Evolutionary conservation across 2,113 vertebrate species (phyloP).

Genomic region (Zosterops hypoxanthus): DNA sequence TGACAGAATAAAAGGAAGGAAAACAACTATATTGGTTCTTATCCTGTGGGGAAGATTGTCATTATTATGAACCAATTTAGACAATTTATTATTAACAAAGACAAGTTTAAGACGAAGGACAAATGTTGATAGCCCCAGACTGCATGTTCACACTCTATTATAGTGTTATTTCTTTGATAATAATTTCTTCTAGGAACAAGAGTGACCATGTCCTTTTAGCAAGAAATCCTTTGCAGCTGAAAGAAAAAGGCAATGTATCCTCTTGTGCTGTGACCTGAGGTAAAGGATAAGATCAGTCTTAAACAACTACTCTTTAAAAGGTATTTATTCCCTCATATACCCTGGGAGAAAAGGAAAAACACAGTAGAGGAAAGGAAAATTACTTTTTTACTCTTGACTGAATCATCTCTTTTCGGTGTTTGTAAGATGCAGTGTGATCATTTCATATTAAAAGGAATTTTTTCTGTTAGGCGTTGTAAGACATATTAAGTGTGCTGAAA

Average conservation of each 20-base stretch:
- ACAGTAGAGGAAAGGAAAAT: not conserved
- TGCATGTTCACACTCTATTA: not conserved
- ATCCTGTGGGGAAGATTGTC: not conserved
- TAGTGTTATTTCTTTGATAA: not conserved
- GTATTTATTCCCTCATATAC: not conserved
- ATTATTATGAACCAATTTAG: slow-evolving; percentile 31
- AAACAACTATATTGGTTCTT: not conserved
- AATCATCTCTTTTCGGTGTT: not conserved
- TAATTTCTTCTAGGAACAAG: not conserved
- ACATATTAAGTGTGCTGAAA: not conserved
- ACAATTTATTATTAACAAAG: slow-evolving; percentile 23
- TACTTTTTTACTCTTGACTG: not conserved
- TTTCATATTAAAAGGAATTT: not conserved
- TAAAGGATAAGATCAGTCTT: not conserved
- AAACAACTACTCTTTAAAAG: not conserved
- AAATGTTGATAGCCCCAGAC: not conserved
- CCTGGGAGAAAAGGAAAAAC: not conserved
- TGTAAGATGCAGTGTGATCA: not conserved
- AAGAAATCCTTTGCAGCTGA: not conserved
- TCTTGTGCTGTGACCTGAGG: not conserved
- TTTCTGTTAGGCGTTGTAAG: not conserved
- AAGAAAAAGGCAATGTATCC: not conserved
- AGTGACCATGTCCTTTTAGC: not conserved
- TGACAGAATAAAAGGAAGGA: slow-evolving; percentile 15
- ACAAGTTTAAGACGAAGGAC: not conserved